A percentile compares a stretch with the other conserved stretches of the same genome.
These are phyloP conservation scores for Acanthisitta chloris DNA, from an alignment of 2,113 vertebrate genomes.

Conservation along the genomic window DNA sequence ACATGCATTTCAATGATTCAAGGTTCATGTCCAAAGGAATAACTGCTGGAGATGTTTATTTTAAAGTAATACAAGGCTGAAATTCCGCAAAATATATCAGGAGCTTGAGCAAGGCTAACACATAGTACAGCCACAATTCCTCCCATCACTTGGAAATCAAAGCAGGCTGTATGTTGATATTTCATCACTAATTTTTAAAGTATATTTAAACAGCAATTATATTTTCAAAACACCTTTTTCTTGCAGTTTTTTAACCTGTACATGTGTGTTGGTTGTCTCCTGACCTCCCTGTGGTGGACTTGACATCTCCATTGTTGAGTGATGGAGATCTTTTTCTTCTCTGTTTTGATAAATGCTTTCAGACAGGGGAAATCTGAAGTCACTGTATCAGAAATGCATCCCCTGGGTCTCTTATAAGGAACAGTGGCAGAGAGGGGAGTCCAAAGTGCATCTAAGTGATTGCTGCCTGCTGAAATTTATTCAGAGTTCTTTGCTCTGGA, in stretches of 20 bases:
- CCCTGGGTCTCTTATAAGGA: neutral
- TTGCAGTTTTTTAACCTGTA: neutral
- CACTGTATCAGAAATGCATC: neutral
- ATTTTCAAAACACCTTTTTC: neutral
- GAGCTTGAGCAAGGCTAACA: neutral
- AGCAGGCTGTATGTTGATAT: neutral
- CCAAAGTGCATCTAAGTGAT: neutral
- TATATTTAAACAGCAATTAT: neutral
- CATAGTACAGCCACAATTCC: neutral
- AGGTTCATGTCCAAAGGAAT: neutral
- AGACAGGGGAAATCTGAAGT: neutral
- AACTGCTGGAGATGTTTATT: neutral
- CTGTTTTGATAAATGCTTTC: neutral
- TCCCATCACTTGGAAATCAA: neutral
- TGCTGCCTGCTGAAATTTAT: slow-evolving; percentile 5
- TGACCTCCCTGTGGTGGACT: neutral
- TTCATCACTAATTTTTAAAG: neutral
- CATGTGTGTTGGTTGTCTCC: neutral
- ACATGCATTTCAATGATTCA: neutral
- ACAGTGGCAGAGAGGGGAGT: neutral
- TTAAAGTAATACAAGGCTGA: neutral
- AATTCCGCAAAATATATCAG: neutral
- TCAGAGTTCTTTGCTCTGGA: neutral
- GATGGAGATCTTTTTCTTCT: neutral
- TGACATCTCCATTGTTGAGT: neutral